phyloP scores from a whole-genome alignment of 2,888 invertebrate species.

The Drosophila rubida region DNA sequence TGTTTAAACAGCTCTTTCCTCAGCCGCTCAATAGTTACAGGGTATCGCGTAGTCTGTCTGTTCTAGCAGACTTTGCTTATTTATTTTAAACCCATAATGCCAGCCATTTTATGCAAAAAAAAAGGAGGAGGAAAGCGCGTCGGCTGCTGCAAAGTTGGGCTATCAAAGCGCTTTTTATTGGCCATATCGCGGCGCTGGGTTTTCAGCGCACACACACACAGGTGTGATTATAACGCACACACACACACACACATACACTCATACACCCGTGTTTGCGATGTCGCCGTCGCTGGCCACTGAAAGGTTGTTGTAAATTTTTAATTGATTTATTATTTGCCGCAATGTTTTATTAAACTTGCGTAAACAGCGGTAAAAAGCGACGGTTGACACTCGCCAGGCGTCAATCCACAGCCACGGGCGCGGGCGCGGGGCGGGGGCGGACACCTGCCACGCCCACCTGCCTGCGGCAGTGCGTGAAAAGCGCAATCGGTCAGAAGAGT shows the following conservation, averaged over 20 bases:
- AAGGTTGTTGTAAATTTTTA: slow-evolving; percentile 60
- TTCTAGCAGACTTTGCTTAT: background rate
- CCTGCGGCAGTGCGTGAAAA: slow-evolving; percentile 12
- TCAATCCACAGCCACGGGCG: slow-evolving; percentile 7
- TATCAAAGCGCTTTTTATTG: slow-evolving; percentile 34
- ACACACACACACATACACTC: slow-evolving; percentile 7
- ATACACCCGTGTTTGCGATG: slow-evolving; percentile 26
- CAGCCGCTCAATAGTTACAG: background rate
- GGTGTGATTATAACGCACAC: background rate
- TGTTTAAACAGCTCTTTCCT: too few species aligned
- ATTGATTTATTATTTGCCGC: slow-evolving; percentile 66
- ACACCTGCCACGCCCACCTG: slow-evolving; percentile 11
- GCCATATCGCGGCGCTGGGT: slow-evolving; percentile 8
- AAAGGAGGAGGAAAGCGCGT: slow-evolving; percentile 2
- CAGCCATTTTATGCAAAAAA: slow-evolving; percentile 38
- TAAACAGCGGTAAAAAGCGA: slow-evolving; percentile 44
- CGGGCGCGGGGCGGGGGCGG: too few species aligned
- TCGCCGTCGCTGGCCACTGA: slow-evolving; percentile 9
- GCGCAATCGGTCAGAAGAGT: slow-evolving; percentile 31
- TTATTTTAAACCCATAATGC: slow-evolving; percentile 41
- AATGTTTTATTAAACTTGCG: slow-evolving; percentile 67
- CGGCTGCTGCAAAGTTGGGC: slow-evolving; percentile 41
- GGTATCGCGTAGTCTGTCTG: background rate
- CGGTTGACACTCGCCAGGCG: slow-evolving; percentile 12
- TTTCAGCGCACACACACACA: background rate